Percentiles rank a stretch among this genome's conserved stretches.
Conservation (phyloP, 2,113 vertebrate species). For the Acrocephalus arundinaceus region DNA sequence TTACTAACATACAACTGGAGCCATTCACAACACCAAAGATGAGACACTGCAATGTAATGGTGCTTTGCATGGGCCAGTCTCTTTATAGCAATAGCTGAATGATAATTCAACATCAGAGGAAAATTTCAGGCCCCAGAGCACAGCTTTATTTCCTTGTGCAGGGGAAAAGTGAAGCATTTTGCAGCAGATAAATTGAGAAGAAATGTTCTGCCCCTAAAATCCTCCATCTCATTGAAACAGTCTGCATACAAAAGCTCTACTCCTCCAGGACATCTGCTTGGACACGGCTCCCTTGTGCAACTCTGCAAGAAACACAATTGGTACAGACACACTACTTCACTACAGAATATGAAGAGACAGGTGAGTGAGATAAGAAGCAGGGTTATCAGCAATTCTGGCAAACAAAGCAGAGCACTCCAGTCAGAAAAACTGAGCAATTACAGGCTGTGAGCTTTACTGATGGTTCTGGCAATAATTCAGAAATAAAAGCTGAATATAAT, state of each 20-base stretch:
- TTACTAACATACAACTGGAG: not conserved
- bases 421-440: not conserved
- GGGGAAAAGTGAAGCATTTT: not conserved
- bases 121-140: not conserved
- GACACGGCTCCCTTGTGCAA: not conserved
- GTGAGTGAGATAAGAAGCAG: not conserved
- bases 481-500: not conserved
- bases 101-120: not conserved
- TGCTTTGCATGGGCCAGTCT: rapidly evolving
- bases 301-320: not conserved
- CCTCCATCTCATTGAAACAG: not conserved
- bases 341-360: not conserved
- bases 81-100: rapidly evolving
- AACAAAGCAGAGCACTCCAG: not conserved
- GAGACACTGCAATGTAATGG: not conserved
- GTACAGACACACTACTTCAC: not conserved
- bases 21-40: not conserved
- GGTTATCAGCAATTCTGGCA: not conserved
- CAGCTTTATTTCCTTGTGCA: not conserved
- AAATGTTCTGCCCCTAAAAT: not conserved
- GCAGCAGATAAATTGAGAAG: not conserved
- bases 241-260: not conserved
- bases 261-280: not conserved
- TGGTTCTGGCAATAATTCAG: not conserved
- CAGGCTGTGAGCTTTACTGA: not conserved